Conservation (phyloP, 2,797 vertebrate genomes). For the Semotilus atromaculatus region DNA sequence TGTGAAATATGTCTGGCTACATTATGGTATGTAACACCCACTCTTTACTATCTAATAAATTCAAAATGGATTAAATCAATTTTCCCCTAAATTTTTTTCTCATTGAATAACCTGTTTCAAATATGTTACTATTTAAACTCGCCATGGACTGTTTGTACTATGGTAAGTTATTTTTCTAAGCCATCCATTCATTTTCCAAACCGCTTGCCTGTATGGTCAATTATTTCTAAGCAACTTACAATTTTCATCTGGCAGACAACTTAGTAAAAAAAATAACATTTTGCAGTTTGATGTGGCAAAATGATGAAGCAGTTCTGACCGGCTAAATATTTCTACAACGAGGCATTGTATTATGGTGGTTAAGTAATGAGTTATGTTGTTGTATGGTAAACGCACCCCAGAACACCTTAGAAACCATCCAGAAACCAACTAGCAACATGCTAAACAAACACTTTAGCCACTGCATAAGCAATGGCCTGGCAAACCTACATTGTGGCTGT, state of each 20-base stretch:
- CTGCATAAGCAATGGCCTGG: constrained; percentile 4
- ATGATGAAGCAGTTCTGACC: not conserved
- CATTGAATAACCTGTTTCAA: not conserved
- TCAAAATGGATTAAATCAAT: not conserved
- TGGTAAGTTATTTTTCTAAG: not conserved
- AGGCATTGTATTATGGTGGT: not conserved
- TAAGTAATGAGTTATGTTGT: not conserved
- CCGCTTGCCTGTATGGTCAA: not conserved
- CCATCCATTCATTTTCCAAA: constrained; percentile 2
- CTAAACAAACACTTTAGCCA: not conserved
- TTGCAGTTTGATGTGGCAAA: not conserved
- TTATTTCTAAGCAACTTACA: not conserved
- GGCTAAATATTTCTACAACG: not conserved
- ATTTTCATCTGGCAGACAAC: not conserved
- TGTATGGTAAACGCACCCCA: not conserved
- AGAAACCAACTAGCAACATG: not conserved
- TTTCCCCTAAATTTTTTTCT: not conserved
- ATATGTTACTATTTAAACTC: not conserved
- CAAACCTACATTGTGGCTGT: not conserved
- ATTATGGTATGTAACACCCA: not conserved
- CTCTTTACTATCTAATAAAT: not conserved
- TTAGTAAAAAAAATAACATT: not conserved
- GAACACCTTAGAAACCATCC: not conserved
- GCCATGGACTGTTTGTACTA: not conserved
- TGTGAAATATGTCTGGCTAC: not conserved